These are phyloP conservation scores for Digitonthophagus gazella DNA, from an alignment of 2,888 invertebrate species.

Conservation along the genomic window DNA sequence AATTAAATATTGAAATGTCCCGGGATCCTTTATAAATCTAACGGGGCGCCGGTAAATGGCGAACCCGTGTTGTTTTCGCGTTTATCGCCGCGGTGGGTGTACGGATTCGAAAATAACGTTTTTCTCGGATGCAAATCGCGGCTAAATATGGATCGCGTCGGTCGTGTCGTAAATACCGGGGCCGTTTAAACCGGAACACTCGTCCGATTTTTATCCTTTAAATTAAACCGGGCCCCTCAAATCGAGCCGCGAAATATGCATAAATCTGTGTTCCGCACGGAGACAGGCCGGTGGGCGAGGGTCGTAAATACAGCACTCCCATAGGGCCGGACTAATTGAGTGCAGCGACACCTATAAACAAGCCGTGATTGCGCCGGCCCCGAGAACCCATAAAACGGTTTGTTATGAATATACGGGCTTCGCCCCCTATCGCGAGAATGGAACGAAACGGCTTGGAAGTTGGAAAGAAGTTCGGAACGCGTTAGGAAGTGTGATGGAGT, in stretches of 20 bases:
- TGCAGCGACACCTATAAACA: slow-evolving; percentile 17
- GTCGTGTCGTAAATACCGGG: background rate
- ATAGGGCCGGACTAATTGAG: slow-evolving; percentile 16
- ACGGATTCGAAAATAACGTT: background rate
- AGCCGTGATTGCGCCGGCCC: slow-evolving; percentile 13
- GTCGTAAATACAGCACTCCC: slow-evolving; percentile 11
- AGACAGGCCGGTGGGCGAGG: background rate
- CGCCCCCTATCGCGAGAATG: background rate
- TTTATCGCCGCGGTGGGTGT: background rate
- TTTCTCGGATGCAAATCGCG: background rate
- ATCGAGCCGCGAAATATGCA: background rate
- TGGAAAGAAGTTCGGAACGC: background rate
- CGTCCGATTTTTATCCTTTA: background rate
- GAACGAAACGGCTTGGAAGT: background rate
- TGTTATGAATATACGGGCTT: slow-evolving; percentile 12
- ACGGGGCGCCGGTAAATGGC: background rate
- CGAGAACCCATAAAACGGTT: slow-evolving; percentile 11
- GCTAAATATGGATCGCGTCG: background rate
- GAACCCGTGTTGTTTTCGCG: background rate
- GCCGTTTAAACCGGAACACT: background rate
- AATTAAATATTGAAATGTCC: background rate
- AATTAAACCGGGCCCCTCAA: background rate
- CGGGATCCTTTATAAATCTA: background rate
- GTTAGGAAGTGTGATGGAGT: background rate
- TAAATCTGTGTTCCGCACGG: background rate